Conservation (phyloP, 2,113 vertebrate species). For the Galbula dea region DNA sequence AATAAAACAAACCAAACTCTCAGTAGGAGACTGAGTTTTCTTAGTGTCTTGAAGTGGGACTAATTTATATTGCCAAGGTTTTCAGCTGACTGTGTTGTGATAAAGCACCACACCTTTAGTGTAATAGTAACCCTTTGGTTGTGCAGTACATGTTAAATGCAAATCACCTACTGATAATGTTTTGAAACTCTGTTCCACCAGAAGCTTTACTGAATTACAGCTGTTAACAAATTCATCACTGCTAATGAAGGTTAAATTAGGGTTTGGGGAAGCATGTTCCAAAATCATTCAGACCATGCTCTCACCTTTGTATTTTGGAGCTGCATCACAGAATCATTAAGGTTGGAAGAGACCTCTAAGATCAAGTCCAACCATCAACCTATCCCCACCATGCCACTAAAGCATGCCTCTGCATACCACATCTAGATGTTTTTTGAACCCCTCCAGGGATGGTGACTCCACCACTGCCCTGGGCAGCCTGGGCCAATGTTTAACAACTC, state of each 20-base stretch:
- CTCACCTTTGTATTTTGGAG: not conserved
- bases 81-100: constrained; percentile 50
- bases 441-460: too few species aligned
- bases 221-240: constrained; percentile 35
- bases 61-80: constrained; percentile 42
- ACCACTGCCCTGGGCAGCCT: too few species aligned
- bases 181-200: constrained; percentile 50
- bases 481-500: too few species aligned
- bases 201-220: constrained; percentile 44
- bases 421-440: too few species aligned
- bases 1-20: not conserved
- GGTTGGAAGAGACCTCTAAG: too few species aligned
- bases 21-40: not conserved
- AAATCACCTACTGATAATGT: constrained; percentile 46
- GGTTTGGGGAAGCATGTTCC: not conserved
- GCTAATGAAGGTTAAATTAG: constrained; percentile 24
- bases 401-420: too few species aligned
- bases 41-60: constrained; percentile 6
- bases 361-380: too few species aligned
- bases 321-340: not conserved
- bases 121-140: constrained; percentile 15
- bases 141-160: constrained; percentile 40
- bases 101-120: constrained; percentile 53
- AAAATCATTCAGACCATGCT: not conserved
- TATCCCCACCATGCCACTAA: too few species aligned